Base-by-base conservation (phyloP, 2,888 invertebrate genomes). In the Drosophila recens region DNA sequence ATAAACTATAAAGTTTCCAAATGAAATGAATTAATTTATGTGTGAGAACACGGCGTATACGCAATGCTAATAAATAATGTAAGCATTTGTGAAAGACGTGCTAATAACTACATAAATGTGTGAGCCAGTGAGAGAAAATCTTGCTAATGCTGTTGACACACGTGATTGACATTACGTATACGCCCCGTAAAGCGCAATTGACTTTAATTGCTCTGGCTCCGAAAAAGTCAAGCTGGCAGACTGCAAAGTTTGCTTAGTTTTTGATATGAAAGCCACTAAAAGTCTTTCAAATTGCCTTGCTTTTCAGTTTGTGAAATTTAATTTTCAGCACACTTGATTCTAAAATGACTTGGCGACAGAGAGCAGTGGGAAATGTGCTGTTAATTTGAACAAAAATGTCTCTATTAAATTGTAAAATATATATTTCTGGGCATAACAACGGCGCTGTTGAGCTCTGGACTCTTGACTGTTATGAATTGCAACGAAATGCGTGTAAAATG, bases 331-430 rank as follows among this genome's bases (percentile, higher is more conserved):
- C 71, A 74, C 75, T 89, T 83, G 72, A 89, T 75, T 83, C 68
- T 75, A 52, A 74, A 73, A 88, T 70, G 76, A 42, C 59, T 27
- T 52, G 30, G 30, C 1, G 30, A 30, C 13, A 27, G 20, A 11
- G 33, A 11, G 40, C 3, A 36, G 15, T 27, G 46, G 67, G 48
- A 72, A 73, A 75, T 87, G 63, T 72, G 52, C 69, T 68, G 75
- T 72, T 87, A 81, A 86, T 86, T 89, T 89, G 89, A 73, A 72
- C 73, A 67, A 72, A 80, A 89, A 81, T 84, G 73, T 81, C 84
- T 87, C 84, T 69, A 87, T 89, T 89, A 75, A 79, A 83, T 74
- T 69, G 49, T 48, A 46, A 23, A 59, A 57, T 63, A 57, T 63
- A 57, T 46, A 78, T 59, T 59, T 56, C 53, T 40, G 57, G 42